Base-by-base conservation (phyloP, 2,113 vertebrate species). In the Dasyprocta punctata region DNA sequence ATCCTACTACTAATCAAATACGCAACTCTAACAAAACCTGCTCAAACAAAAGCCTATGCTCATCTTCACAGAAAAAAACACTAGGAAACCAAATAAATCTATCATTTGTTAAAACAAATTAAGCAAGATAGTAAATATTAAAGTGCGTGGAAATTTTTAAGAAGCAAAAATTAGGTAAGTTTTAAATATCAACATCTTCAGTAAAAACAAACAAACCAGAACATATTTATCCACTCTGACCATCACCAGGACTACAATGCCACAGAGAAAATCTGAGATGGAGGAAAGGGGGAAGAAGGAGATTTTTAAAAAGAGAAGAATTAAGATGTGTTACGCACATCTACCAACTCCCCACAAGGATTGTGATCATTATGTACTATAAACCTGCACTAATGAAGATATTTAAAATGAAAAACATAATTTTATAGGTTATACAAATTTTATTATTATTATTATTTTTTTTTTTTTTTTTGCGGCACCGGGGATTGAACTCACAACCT, bases 41-140 rank as follows among this genome's bases (percentile, higher is more conserved):
- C 56, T 94, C 38, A 95, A 63, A 33, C 47, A 52, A 80, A 80
- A 80, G 49, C 16, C 75, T 52, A 49, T 49, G 36, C 86, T 78
- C n/a, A 89, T 61, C 44, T 85, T 90, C 14, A 93, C 17, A 95
- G 54, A 96, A 92, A 92, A 92, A 94, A 17, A 54, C 54, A 91
- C 24, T 60, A 73, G 24, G 56, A 93, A 97, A 86, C 56, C 36
- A 95, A 96, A 83, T 44, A 86, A 90, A 95, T 71, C 33, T 52
- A 96, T 88, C 77, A 54, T 61, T 95, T 93, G 38, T 89, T 89
- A 95, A 95, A 88, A 73, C 54, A 90, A 95, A 90, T 84, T 84
- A 44, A 69, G 11, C 88, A 73, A n/a, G 82, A 94, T 1, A 92
- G 12, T n/a, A 95, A 95, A 90, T 30, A 41, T 86, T 89, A 96